Conservation (phyloP, 2,113 vertebrate genomes). For the Brachyhypopomus gauderio region DNA sequence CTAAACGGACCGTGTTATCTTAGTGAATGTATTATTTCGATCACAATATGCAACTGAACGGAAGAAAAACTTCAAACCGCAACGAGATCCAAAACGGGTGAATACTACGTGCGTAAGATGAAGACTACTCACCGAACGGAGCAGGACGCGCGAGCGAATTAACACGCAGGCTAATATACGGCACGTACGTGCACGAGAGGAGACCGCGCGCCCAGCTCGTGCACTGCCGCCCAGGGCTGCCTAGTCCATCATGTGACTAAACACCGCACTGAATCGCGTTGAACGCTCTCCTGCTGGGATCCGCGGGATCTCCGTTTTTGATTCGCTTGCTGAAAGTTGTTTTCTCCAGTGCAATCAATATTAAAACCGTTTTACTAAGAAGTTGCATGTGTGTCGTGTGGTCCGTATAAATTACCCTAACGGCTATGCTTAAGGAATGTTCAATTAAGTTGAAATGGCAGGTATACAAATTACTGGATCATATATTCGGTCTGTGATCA, state of each 20-base stretch:
- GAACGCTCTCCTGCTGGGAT: too few species aligned
- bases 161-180: background rate
- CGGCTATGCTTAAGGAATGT: too few species aligned
- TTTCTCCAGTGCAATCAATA: too few species aligned
- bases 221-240: background rate
- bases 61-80: background rate
- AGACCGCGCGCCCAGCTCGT: background rate
- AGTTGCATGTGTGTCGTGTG: too few species aligned
- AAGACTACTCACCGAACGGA: background rate
- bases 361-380: too few species aligned
- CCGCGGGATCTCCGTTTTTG: too few species aligned
- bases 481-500: too few species aligned
- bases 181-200: too few species aligned
- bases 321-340: too few species aligned
- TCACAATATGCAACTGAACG: background rate
- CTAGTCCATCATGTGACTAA: background rate
- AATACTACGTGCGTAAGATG: background rate
- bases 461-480: too few species aligned
- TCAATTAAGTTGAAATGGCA: too few species aligned
- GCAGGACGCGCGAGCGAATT: background rate
- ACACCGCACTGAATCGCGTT: background rate
- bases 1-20: background rate
- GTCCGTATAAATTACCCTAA: too few species aligned
- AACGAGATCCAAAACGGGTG: background rate
- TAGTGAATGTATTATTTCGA: background rate